Conservation (phyloP, 35 echinoderm and acorn worm genomes). For the Heliocidaris erythrogramma region DNA sequence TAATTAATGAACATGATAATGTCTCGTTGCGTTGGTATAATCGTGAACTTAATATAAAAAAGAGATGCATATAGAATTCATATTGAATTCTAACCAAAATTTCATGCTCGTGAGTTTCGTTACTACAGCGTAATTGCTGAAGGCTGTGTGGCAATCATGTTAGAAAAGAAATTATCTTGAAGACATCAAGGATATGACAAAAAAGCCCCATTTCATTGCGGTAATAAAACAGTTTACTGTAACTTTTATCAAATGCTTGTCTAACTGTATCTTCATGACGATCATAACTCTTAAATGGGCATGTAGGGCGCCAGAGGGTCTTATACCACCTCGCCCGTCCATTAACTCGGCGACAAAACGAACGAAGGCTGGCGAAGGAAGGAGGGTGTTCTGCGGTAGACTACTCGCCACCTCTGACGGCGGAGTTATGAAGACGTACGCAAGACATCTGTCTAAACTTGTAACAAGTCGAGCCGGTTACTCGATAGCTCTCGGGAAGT, state of each 20-base stretch:
- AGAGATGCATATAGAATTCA: too few relatives aligned
- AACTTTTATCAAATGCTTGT: not conserved
- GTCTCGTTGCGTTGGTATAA: too few relatives aligned
- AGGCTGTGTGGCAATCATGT: not conserved
- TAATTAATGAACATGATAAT: too few relatives aligned
- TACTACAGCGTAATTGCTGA: not conserved
- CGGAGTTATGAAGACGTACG: not conserved
- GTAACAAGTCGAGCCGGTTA: slow-evolving; percentile 46
- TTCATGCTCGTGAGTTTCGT: too few relatives aligned
- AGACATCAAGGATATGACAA: not conserved
- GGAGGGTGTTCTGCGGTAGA: not conserved
- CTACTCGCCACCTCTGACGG: not conserved
- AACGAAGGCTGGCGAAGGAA: not conserved
- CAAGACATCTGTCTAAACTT: slow-evolving; percentile 52
- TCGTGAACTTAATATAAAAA: too few relatives aligned
- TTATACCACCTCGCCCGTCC: not conserved
- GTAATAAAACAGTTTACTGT: not conserved
- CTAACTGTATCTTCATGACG: not conserved
- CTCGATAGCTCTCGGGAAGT: slow-evolving; percentile 38
- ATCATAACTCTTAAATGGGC: slow-evolving; percentile 1
- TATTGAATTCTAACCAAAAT: too few relatives aligned
- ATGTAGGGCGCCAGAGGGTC: not conserved
- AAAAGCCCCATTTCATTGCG: not conserved
- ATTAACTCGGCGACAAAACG: not conserved
- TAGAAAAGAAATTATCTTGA: too few relatives aligned